Evolutionary conservation across 2,113 vertebrate genomes (phyloP).

Genomic region (Panthera leo): DNA sequence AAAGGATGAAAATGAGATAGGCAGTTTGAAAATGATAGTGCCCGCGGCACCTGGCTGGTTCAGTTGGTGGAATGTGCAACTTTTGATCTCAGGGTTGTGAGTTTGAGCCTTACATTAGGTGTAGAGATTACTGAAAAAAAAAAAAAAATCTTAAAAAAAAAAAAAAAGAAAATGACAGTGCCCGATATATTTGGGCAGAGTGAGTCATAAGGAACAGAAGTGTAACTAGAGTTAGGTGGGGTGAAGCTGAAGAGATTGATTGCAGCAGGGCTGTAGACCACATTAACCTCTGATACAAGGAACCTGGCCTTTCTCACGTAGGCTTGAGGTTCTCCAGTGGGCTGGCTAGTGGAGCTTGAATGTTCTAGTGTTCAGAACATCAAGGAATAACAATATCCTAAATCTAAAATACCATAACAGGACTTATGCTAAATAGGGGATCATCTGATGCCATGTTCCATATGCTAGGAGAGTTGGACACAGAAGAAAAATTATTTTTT

Average conservation of each 20-base stretch:
- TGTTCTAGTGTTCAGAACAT: neutral
- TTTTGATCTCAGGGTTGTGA: no score
- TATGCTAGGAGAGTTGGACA: slow-evolving; percentile 2
- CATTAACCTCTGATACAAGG: neutral
- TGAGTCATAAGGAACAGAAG: neutral
- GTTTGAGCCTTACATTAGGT: no score
- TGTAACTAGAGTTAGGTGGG: neutral
- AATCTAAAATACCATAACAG: slow-evolving; percentile 21
- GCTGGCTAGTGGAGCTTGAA: neutral
- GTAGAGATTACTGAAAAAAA: no score
- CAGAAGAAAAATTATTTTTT: neutral
- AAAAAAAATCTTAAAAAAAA: no score
- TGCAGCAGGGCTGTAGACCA: neutral
- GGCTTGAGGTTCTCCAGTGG: neutral
- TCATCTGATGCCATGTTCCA: neutral
- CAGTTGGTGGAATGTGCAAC: no score
- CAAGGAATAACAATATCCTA: neutral
- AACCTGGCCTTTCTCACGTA: neutral
- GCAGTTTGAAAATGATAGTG: neutral
- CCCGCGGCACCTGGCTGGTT: neutral
- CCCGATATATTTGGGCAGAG: neutral
- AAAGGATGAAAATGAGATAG: neutral
- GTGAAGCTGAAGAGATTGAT: neutral
- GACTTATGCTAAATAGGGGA: slow-evolving; percentile 8
- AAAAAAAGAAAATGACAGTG: neutral